These are phyloP conservation scores for Sorex maritimensis DNA, from an alignment of 2,797 vertebrate species.

Conservation along the genomic window DNA sequence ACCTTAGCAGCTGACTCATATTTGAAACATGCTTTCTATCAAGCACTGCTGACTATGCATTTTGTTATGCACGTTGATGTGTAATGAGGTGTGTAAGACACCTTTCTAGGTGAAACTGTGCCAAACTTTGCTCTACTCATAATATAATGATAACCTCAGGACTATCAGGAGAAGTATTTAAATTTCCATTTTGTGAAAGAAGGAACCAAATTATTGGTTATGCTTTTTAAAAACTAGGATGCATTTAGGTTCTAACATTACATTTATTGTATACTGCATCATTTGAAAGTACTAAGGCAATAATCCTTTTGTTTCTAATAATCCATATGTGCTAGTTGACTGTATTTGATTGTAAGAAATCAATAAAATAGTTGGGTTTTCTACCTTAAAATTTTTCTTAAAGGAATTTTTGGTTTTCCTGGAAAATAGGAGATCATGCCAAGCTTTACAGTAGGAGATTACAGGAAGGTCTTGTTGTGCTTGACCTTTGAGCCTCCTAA, in stretches of 20 bases:
- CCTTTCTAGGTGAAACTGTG: constrained; percentile 89
- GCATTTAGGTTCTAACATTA: constrained; percentile 90
- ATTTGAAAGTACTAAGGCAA: constrained; percentile 89
- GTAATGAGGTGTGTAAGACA: constrained; percentile 87
- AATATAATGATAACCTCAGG: constrained; percentile 89
- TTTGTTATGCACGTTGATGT: constrained; percentile 91
- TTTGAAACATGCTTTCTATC: constrained; percentile 89
- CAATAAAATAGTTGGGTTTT: constrained; percentile 91
- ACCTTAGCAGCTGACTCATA: constrained; percentile 81
- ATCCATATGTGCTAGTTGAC: constrained; percentile 93
- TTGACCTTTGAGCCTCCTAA: neutral
- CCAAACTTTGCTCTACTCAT: constrained; percentile 90
- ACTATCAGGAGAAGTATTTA: constrained; percentile 89
- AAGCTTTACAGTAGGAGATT: neutral
- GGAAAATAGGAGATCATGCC: neutral
- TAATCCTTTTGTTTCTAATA: constrained; percentile 90
- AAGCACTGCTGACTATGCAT: constrained; percentile 90
- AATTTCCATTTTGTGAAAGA: constrained; percentile 92
- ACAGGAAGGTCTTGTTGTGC: neutral
- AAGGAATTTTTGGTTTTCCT: neutral
- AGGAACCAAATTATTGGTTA: constrained; percentile 94
- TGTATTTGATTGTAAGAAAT: constrained; percentile 92
- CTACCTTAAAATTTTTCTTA: constrained; percentile 80
- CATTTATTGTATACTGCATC: constrained; percentile 91
- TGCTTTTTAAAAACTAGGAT: constrained; percentile 91